Evolutionary conservation across 37 sponge, comb jelly and placozoan species (phyloP), one percentile per base, ranked within the genome.

Genomic region (Tethya wilhelma): DNA sequence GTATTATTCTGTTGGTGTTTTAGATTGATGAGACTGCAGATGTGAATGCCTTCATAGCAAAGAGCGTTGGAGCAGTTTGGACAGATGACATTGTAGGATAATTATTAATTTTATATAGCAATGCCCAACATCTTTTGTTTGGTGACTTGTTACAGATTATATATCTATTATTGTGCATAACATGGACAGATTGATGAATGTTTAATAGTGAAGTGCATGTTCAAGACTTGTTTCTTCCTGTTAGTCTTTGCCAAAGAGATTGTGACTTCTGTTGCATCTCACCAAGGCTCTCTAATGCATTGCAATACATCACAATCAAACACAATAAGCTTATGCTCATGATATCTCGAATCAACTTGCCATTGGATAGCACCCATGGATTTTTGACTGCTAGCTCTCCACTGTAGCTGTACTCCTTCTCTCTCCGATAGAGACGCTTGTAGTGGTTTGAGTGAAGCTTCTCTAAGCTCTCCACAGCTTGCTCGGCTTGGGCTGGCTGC

Each of bases 1-100:
- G 9, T 39, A 30, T 77, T 3, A 41, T 11, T 77, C 20, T 62
- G 25, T 38, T 6, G 34, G 45, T 26, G 59, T 58, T 7, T 7
- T 58, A 91, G 92, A 84, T 97, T 66, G 89, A 91, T 36, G 97
- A 97, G 59, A 67, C 58, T 5, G 82, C 97, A 25, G 97, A 97
- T 46, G 39, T 89, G 14, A 87, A 91, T 85, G 90, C 73, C 26
- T 93, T 97, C 69, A 86, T 97, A 43, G 95, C 93, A 33, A 46
- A 71, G 33, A 88, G 4, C 25, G 60, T 95, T 56, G 83, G 69
- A 37, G 59, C 73, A 12, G 28, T 30, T 31, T 93, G 94, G 94
- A 75, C 75, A n/a, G n/a, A n/a, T n/a, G n/a, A n/a, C n/a, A n/a
- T n/a, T n/a, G n/a, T n/a, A n/a, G n/a, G n/a, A n/a, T n/a, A n/a